phyloP scores from a whole-genome alignment of 2,113 vertebrate genomes.

The Callopanchax toddi region DNA sequence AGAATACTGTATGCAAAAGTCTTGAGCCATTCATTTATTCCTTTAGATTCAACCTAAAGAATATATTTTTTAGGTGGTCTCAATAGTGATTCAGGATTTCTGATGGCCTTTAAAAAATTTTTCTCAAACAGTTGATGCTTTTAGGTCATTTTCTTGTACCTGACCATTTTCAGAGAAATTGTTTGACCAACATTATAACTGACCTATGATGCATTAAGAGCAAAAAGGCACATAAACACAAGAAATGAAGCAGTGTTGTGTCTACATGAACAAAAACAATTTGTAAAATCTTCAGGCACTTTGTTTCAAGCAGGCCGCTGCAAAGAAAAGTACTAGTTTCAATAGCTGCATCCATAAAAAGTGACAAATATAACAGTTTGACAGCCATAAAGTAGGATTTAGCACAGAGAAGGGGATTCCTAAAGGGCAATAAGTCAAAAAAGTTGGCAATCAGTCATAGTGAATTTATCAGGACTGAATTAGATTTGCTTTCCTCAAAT shows the following conservation, averaged over 20 bases:
- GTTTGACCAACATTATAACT: neutral
- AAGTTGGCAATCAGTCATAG: neutral
- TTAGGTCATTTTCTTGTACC: neutral
- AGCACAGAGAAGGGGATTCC: no score
- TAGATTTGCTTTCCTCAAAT: no score
- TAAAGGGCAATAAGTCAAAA: neutral
- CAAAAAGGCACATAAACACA: neutral
- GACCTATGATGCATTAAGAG: neutral
- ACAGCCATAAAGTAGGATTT: no score
- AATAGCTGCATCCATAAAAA: neutral
- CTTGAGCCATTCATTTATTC: neutral
- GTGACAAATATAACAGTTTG: no score
- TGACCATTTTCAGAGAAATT: neutral
- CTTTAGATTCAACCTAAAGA: neutral
- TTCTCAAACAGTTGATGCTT: neutral
- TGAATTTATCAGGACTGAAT: no score
- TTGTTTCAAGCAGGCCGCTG: neutral
- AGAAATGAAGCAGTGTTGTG: neutral
- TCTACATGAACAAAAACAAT: neutral
- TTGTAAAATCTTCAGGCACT: neutral
- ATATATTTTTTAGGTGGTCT: neutral
- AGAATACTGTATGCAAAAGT: neutral
- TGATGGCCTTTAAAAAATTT: neutral
- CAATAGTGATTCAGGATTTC: neutral
- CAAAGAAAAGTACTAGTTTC: no score